Percentiles rank a stretch among this genome's conserved stretches.
phyloP scores from a whole-genome alignment of 1,140 invertebrate species.

The Globodera rostochiensis region DNA sequence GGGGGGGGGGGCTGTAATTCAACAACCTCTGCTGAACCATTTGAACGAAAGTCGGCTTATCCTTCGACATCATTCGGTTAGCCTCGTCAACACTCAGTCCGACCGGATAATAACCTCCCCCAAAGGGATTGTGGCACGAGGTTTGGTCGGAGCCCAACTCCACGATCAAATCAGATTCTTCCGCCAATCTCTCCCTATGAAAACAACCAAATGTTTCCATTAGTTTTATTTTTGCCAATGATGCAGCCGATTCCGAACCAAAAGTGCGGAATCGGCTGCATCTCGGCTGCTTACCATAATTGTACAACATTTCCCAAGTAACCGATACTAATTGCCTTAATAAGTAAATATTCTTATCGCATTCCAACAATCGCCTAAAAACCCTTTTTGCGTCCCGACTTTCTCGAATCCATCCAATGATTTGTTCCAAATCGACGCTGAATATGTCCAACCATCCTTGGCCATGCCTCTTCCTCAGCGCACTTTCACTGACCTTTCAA shows the following conservation, averaged over 20 bases:
- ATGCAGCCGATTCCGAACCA: too few relatives aligned
- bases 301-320: slow-evolving; percentile 74
- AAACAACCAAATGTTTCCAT: background rate
- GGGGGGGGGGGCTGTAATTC: background rate
- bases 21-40: slow-evolving; percentile 72
- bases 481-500: slow-evolving; percentile 69
- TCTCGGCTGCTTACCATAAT: slow-evolving; percentile 69
- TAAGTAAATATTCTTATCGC: background rate
- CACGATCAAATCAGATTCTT: slow-evolving; percentile 70
- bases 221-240: too few relatives aligned
- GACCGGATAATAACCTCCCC: slow-evolving; percentile 75
- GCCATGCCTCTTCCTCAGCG: slow-evolving; percentile 71
- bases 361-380: background rate
- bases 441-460: slow-evolving; percentile 73
- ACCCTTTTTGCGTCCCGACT: slow-evolving; percentile 59
- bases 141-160: slow-evolving; percentile 77
- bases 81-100: slow-evolving; percentile 69
- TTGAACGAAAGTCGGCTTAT: slow-evolving; percentile 70
- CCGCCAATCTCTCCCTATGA: slow-evolving; percentile 71
- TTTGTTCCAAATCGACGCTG: slow-evolving; percentile 68
- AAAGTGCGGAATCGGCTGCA: too few relatives aligned
- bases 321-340: slow-evolving; percentile 71
- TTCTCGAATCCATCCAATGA: slow-evolving; percentile 69
- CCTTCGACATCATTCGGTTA: slow-evolving; percentile 68
- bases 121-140: slow-evolving; percentile 74